These are phyloP conservation scores for Druceiella hillmani DNA, from an alignment of 2,888 invertebrate species.

Conservation along the genomic window DNA sequence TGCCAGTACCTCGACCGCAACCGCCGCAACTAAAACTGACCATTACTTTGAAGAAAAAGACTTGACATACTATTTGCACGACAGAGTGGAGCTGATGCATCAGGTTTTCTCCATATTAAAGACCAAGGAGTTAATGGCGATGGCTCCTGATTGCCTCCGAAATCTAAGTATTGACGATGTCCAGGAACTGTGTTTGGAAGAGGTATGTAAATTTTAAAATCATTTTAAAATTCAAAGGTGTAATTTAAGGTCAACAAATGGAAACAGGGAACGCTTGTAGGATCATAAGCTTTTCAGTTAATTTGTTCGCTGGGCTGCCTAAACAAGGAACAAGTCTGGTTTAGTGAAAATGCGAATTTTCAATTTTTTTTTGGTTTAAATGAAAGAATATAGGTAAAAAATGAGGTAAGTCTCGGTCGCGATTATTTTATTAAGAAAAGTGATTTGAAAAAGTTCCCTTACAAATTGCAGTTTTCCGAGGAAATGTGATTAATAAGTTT, in stretches of 20 bases:
- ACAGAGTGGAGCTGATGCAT: conserved; percentile 54
- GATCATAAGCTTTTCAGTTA: too few relatives aligned
- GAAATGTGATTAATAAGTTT: too few relatives aligned
- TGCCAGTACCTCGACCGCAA: too few relatives aligned
- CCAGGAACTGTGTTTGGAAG: conserved; percentile 55
- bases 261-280: too few relatives aligned
- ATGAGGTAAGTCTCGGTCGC: too few relatives aligned
- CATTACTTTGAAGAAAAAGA: conserved; percentile 42
- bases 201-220: conserved; percentile 31
- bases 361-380: neutral
- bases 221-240: neutral
- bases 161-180: conserved; percentile 46
- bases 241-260: too few relatives aligned
- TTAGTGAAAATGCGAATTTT: neutral
- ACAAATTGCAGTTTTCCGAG: too few relatives aligned
- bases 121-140: conserved; percentile 49
- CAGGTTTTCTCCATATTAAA: conserved; percentile 54
- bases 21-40: conserved; percentile 24
- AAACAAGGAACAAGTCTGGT: neutral
- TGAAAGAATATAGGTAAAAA: too few relatives aligned
- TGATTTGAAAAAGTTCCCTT: too few relatives aligned
- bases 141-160: conserved; percentile 50
- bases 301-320: too few relatives aligned
- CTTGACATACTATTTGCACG: conserved; percentile 53
- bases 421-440: too few relatives aligned